A percentile compares a stretch with the other conserved stretches of the same genome.
phyloP scores from a whole-genome alignment of 2,113 vertebrate species.

The Rhinoderma darwinii region DNA sequence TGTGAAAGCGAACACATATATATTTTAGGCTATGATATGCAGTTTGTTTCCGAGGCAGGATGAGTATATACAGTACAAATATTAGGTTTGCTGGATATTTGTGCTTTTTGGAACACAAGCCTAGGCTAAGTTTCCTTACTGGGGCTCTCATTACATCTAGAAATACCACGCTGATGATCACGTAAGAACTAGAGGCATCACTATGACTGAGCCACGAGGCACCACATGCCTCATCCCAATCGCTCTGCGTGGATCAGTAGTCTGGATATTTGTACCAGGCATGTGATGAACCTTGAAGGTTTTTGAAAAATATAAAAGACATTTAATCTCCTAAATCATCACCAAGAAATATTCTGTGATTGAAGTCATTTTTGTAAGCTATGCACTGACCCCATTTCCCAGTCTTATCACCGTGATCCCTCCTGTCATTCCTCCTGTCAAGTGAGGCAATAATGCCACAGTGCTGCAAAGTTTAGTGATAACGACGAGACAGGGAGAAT shows the following conservation, averaged over 20 bases:
- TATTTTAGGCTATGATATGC: too few relatives aligned
- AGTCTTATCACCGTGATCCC: background rate
- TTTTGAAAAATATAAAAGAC: background rate
- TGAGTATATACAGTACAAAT: too few relatives aligned
- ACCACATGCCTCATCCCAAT: background rate
- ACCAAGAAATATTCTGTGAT: background rate
- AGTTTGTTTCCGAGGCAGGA: too few relatives aligned
- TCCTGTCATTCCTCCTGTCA: background rate
- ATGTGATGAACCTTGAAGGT: background rate
- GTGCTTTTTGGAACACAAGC: too few relatives aligned
- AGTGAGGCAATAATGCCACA: background rate
- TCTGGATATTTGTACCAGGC: background rate
- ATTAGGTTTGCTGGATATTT: too few relatives aligned
- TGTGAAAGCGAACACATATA: too few relatives aligned
- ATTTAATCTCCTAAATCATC: background rate
- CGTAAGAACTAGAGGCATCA: too few relatives aligned
- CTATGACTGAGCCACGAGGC: too few relatives aligned
- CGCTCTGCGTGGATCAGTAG: background rate
- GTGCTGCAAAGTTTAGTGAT: conserved; percentile 11
- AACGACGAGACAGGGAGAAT: background rate
- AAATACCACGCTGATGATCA: too few relatives aligned
- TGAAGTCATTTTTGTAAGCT: background rate
- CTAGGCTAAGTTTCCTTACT: too few relatives aligned
- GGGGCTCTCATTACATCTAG: too few relatives aligned
- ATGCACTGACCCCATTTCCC: background rate